Conservation (phyloP, 2,797 vertebrate species). For the Heliangelus exortis region DNA sequence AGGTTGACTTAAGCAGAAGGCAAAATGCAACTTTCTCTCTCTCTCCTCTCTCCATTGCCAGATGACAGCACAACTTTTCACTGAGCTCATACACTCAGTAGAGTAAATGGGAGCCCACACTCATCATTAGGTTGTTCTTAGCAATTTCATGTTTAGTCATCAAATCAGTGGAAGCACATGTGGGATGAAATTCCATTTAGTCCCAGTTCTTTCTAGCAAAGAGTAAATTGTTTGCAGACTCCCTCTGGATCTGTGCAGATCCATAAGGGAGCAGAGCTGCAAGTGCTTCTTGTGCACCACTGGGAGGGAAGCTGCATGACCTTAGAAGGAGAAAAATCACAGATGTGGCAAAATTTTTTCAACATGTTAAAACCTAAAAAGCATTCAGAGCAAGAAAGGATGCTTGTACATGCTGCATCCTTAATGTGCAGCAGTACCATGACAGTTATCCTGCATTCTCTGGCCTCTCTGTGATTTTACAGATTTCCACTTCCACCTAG, state of each 20-base stretch:
- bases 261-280: neutral
- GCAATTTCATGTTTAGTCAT: neutral
- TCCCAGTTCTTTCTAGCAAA: neutral
- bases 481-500: neutral
- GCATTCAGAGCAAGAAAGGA: neutral
- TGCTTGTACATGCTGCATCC: fast-evolving
- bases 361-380: neutral
- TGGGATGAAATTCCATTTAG: neutral
- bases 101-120: neutral
- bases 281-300: neutral
- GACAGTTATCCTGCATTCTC: neutral
- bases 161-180: neutral
- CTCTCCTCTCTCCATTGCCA: neutral
- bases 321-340: neutral
- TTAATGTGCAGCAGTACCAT: neutral
- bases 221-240: neutral
- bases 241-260: neutral
- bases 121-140: neutral
- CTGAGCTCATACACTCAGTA: neutral
- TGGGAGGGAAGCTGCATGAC: neutral
- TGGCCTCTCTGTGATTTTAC: neutral
- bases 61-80: neutral
- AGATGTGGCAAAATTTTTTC: neutral
- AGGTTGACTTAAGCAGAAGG: neutral
- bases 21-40: neutral